Base-by-base conservation (phyloP, 2,797 vertebrate genomes). In the Synaphobranchus kaupii region DNA sequence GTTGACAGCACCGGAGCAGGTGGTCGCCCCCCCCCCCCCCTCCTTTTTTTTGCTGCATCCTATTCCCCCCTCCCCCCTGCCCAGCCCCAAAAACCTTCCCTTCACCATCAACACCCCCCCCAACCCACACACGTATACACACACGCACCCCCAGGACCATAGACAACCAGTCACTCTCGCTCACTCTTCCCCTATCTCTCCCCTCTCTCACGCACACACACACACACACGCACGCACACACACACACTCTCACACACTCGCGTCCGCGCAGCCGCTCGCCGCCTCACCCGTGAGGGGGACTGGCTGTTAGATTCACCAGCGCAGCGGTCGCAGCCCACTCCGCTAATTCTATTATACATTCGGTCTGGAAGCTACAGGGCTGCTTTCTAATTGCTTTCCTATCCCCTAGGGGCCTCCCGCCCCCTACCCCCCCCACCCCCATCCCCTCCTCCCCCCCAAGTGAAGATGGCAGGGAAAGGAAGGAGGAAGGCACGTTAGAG, bases 331-430 rank as follows among this genome's bases (percentile, higher is more conserved):
- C 90, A 86, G 87, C 91, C 86, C 90, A 92, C 81, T 88, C 52
- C 94, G 94, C 95, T 95, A 95, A 96, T 96, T 95, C 95, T 95
- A 95, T 96, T 96, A 96, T 96, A 95, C 93, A 95, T 95, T 95
- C 95, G 85, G 90, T 95, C 94, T 96, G 95, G 94, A 95, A 95
- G 95, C 94, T 95, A 95, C 93, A 94, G 93, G 93, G 92, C 94
- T 96, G 95, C 95, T 94, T 95, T 94, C 96, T 96, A 96, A 96
- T 96, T 96, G 96, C 96, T 96, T 96, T 95, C 94, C 95, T 96
- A 95, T 95, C 93, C 95, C 94, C 96, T 91, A 80, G 94, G 94
- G 95, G 91, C 91, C 90, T 92, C 83, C 87, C n/a, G 88, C 85
- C 86, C 54, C 92, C 88, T 90, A 90, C 83, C 86, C 56, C 88